Evolutionary conservation across 1,140 invertebrate species (phyloP), one percentile per base, ranked within the genome.

Genomic region (Conus betulinus): DNA sequence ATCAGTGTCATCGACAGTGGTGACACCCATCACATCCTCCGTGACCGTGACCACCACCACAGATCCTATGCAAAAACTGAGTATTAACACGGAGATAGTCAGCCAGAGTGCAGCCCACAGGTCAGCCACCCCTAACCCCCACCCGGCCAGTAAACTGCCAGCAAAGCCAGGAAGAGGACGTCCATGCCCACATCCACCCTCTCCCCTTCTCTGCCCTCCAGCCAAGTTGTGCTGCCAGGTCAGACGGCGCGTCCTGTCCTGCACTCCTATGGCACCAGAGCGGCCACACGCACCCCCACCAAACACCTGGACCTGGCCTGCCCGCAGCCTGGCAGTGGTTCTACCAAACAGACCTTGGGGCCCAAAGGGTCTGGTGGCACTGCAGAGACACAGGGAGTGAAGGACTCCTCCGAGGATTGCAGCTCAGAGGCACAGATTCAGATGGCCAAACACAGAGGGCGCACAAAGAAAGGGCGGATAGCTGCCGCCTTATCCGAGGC

Each of bases 201-300:
- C 27, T 81, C 79, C 79, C 79, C 79, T 10, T 52, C 79, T 20
- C 79, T 81, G 51, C 79, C 51, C 79, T 23, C 79, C 79, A 23
- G 3, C 79, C 85, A 51, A 11, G 27, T 23, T 20, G 55, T 71
- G 11, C 85, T 87, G n/a, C 85, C 85, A 7, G 85, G 85, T 15
- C 85, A 87, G 52, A 87, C 85, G 25, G 67, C 52, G 8, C 85
- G 85, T 17, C 10, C 85, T 4, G 27, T 87, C 13, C 74, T 78
- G 39, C 85, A 87, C 25, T 87, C 85, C n/a, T 87, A 87, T 23
- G 85, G 85, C 15, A 87, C 85, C 23, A n/a, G 85, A 57, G 85
- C 85, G 5, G 85, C 85, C 15, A 39, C 85, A 5, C 67, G 85
- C 23, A 87, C 85, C 51, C 85, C 85, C 23, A 78, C 85, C 23